phyloP scores from a whole-genome alignment of 1,140 invertebrate genomes.

The Acyrthosiphon pisum region DNA sequence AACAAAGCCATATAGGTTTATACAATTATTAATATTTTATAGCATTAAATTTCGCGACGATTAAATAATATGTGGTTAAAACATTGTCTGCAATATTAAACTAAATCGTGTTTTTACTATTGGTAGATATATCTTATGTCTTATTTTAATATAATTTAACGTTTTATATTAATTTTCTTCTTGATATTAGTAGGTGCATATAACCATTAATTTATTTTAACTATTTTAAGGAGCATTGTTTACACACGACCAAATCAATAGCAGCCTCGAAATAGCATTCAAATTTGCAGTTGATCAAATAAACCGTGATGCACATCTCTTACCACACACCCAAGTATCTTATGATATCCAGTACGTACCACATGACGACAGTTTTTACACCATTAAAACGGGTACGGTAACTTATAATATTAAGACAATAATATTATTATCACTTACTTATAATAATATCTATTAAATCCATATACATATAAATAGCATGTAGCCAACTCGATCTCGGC shows the following conservation, averaged over 20 bases:
- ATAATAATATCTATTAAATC: neutral
- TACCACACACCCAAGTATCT: conserved; percentile 71
- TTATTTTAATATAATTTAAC: neutral
- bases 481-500: conserved; percentile 70
- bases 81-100: neutral
- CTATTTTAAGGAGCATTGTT: conserved; percentile 69
- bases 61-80: neutral
- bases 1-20: neutral
- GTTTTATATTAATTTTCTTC: neutral
- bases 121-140: no score
- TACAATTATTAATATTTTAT: neutral
- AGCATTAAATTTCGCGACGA: neutral
- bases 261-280: conserved; percentile 72
- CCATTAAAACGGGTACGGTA: conserved; percentile 71
- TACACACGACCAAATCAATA: conserved; percentile 72
- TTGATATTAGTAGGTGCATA: neutral
- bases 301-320: conserved; percentile 70
- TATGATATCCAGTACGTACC: conserved; percentile 74
- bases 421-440: neutral
- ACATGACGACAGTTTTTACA: conserved; percentile 72
- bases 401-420: neutral
- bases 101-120: neutral
- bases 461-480: conserved; percentile 65
- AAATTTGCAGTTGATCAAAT: conserved; percentile 74
- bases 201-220: neutral